phyloP scores from a whole-genome alignment of 2,113 vertebrate species.

The Campylomormyrus tamandua region DNA sequence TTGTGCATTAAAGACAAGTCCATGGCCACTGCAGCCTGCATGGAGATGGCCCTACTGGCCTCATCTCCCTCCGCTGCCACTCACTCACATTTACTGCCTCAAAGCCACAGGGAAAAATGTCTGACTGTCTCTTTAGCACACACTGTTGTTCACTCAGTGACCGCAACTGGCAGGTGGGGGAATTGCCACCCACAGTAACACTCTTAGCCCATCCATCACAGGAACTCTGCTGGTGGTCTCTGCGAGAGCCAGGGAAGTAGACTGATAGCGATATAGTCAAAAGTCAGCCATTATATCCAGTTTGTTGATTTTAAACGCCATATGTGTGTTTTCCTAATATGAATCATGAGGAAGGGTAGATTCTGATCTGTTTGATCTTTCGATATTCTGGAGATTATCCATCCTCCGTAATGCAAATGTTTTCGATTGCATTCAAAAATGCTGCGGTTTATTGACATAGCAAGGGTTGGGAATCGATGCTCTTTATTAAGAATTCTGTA shows the following conservation, averaged over 20 bases:
- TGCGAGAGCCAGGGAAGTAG: background rate
- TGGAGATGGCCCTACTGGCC: background rate
- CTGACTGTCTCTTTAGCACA: background rate
- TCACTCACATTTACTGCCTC: background rate
- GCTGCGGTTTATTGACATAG: background rate
- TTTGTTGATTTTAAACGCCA: background rate
- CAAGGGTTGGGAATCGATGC: background rate
- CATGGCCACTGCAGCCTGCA: background rate
- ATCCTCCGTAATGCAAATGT: background rate
- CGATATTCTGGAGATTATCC: background rate
- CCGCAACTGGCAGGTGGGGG: background rate
- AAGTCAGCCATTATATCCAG: background rate
- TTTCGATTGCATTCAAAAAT: background rate
- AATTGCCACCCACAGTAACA: background rate
- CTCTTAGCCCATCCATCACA: background rate
- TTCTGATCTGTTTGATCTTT: background rate
- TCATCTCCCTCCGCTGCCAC: background rate
- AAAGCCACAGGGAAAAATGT: background rate
- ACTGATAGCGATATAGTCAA: background rate
- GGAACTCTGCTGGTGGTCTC: background rate
- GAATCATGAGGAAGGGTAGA: background rate
- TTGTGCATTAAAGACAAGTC: background rate
- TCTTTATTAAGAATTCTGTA: background rate
- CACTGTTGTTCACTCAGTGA: conserved; percentile 2
- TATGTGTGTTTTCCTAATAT: background rate